Evolutionary conservation across 2,888 invertebrate genomes (phyloP).

Genomic region (Pimpla rufipes): DNA sequence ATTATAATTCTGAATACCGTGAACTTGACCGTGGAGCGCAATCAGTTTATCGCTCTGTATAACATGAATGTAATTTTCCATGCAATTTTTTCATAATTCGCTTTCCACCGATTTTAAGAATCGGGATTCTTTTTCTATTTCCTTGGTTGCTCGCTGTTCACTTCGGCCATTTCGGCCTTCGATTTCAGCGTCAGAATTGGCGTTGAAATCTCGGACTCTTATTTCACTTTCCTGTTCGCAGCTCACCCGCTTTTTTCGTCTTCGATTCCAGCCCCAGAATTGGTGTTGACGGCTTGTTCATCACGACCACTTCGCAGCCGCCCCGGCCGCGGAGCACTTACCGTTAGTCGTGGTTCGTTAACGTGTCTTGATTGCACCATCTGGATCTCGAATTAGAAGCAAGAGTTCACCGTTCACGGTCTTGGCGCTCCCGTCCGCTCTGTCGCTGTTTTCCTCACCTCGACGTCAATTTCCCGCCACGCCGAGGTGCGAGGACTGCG

Average conservation of each 20-base stretch:
- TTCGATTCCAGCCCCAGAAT: constrained; percentile 6
- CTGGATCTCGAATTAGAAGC: constrained; percentile 53
- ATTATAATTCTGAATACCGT: background rate
- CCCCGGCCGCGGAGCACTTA: constrained; percentile 52
- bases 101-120: too few relatives aligned
- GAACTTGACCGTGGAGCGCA: too few relatives aligned
- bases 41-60: too few relatives aligned
- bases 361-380: constrained; percentile 61
- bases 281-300: constrained; percentile 27
- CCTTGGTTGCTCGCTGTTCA: too few relatives aligned
- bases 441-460: constrained; percentile 41
- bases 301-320: background rate
- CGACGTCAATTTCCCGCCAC: constrained; percentile 60
- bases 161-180: too few relatives aligned
- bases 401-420: constrained; percentile 44
- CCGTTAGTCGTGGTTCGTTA: constrained; percentile 65
- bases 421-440: constrained; percentile 38
- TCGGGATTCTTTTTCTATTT: too few relatives aligned
- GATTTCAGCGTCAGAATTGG: too few relatives aligned
- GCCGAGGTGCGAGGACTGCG: constrained; percentile 8
- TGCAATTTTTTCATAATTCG: too few relatives aligned
- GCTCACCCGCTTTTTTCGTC: background rate
- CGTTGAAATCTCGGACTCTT: background rate
- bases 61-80: too few relatives aligned
- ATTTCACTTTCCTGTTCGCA: background rate